A percentile compares a stretch with the other conserved stretches of the same genome.
Conservation (phyloP, 2,797 vertebrate species). For the Holocentrus rufus region DNA sequence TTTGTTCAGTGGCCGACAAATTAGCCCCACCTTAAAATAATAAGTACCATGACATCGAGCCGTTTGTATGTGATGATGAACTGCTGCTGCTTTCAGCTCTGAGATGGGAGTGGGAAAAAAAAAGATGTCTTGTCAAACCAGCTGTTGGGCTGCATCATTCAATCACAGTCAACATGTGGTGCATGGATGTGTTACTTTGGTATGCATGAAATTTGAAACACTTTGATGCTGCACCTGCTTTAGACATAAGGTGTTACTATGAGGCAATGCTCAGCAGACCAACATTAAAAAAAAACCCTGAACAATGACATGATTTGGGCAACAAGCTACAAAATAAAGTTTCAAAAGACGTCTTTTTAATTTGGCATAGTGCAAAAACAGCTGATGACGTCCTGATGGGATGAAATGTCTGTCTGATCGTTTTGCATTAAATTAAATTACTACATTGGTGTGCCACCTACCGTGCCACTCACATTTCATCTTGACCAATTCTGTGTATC, state of each 20-base stretch:
- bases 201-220: not conserved
- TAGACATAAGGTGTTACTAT: not conserved
- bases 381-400: not conserved
- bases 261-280: not conserved
- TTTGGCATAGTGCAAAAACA: not conserved
- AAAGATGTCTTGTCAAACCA: not conserved
- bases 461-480: not conserved
- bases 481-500: conserved; percentile 18
- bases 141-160: not conserved
- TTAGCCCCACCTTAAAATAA: not conserved
- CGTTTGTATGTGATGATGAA: not conserved
- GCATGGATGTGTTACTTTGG: not conserved
- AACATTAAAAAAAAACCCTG: not conserved
- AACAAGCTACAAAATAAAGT: conserved; percentile 2
- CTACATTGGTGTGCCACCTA: conserved; percentile 9
- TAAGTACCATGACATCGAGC: not conserved
- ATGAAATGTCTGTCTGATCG: not conserved
- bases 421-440: conserved; percentile 27
- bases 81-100: not conserved
- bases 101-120: too few relatives aligned
- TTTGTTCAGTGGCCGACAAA: conserved; percentile 4
- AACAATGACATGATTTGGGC: not conserved
- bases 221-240: too few relatives aligned
- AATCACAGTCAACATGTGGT: not conserved
- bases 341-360: not conserved